Percentiles rank a stretch among this genome's conserved stretches.
Evolutionary conservation across 2,113 vertebrate species (phyloP).

Genomic region (Centropus unirufus): DNA sequence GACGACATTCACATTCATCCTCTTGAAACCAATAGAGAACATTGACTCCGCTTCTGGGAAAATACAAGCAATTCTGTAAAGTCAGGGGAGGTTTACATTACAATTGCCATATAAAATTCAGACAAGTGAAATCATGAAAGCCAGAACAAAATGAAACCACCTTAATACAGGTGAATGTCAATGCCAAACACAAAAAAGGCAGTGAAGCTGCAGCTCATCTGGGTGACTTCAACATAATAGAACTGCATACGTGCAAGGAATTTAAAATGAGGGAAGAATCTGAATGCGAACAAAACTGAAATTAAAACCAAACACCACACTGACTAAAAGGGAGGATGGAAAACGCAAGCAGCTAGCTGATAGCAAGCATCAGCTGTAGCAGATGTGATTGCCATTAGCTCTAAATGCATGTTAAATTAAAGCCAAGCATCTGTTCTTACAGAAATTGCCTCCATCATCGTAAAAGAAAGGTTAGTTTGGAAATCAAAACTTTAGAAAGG

Average conservation of each 20-base stretch:
- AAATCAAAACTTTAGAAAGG: neutral
- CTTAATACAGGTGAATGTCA: neutral
- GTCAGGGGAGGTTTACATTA: neutral
- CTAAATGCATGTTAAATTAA: neutral
- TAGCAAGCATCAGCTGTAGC: neutral
- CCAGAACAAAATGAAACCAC: neutral
- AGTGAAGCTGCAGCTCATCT: neutral
- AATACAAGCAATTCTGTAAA: constrained; percentile 10
- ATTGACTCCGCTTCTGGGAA: neutral
- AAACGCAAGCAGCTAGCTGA: neutral
- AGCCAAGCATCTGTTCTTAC: constrained; percentile 8
- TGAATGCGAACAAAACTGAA: neutral
- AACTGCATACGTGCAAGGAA: neutral
- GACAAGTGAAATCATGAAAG: constrained; percentile 19
- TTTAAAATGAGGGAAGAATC: neutral
- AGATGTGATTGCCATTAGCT: constrained; percentile 17
- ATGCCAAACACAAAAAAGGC: neutral
- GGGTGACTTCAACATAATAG: neutral
- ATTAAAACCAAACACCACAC: neutral
- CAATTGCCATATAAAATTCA: neutral
- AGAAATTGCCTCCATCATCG: neutral
- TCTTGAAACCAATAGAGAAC: neutral
- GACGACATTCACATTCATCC: constrained; percentile 43
- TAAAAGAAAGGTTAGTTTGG: neutral
- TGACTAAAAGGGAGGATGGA: neutral